Conservation (phyloP, 1,140 invertebrate species). For the Drosophila funebris region DNA sequence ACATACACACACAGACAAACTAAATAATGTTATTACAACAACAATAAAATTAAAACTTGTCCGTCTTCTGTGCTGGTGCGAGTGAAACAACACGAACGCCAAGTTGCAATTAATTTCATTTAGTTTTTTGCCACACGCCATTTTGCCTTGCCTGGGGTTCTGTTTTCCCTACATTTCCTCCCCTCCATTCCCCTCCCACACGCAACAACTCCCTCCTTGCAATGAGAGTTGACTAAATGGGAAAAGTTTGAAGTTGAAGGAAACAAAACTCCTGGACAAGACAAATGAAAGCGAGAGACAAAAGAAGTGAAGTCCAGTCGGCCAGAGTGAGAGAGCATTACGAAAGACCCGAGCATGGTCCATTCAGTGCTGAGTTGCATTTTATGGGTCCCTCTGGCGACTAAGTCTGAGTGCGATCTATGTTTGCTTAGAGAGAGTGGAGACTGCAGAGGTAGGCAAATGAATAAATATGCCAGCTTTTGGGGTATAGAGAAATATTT, state of each 20-base stretch:
- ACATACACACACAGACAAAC: slow-evolving; percentile 38
- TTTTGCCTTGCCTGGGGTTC: slow-evolving; percentile 30
- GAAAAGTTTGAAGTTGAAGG: slow-evolving; percentile 78
- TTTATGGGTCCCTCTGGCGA: not conserved
- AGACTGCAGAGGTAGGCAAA: not conserved
- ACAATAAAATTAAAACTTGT: slow-evolving; percentile 75
- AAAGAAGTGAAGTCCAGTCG: slow-evolving; percentile 12
- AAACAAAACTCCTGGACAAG: slow-evolving; percentile 69
- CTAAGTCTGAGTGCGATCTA: not conserved
- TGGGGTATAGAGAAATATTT: not conserved
- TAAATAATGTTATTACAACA: slow-evolving; percentile 77
- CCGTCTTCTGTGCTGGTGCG: slow-evolving; percentile 4
- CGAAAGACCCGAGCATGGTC: not conserved
- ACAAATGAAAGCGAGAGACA: slow-evolving; percentile 62
- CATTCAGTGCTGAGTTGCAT: slow-evolving; percentile 23
- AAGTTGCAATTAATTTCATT: slow-evolving; percentile 81
- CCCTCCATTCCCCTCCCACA: not conserved
- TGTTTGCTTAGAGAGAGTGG: not conserved
- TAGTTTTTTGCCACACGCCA: slow-evolving; percentile 72
- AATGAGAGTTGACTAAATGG: slow-evolving; percentile 68
- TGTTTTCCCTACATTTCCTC: not conserved
- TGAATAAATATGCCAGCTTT: not conserved
- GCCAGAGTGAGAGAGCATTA: slow-evolving; percentile 24
- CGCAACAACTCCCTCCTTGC: slow-evolving; percentile 28
- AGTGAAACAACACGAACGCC: slow-evolving; percentile 52